Conservation (phyloP, 2,113 vertebrate genomes). For the Scortum barcoo region DNA sequence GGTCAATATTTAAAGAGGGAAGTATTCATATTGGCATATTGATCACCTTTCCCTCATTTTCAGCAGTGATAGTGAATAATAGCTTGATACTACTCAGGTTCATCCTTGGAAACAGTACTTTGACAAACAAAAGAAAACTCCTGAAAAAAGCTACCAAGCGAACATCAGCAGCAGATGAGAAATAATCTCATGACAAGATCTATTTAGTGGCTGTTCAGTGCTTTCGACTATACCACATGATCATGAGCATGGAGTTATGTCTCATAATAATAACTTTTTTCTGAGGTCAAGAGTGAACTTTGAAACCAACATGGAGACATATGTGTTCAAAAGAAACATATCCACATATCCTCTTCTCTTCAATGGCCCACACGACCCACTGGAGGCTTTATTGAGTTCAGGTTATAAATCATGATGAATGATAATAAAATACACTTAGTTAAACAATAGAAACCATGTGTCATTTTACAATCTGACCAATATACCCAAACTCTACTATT, state of each 20-base stretch:
- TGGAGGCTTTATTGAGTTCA: not conserved
- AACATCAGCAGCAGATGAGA: not conserved
- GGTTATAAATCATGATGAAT: not conserved
- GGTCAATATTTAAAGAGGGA: too few species aligned
- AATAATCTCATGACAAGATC: not conserved
- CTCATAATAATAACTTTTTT: not conserved
- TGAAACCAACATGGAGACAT: not conserved
- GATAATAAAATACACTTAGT: not conserved
- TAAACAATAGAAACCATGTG: not conserved
- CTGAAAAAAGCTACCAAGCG: too few species aligned
- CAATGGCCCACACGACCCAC: not conserved
- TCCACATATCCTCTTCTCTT: not conserved
- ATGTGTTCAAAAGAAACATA: not conserved
- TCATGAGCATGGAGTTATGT: not conserved
- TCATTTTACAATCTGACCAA: not conserved
- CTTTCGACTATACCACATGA: not conserved
- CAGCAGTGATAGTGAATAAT: not conserved
- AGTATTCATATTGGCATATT: too few species aligned
- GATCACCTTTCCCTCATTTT: too few species aligned
- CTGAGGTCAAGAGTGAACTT: not conserved
- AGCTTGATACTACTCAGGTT: not conserved
- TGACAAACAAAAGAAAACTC: not conserved
- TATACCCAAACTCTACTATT: not conserved
- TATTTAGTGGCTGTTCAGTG: not conserved
- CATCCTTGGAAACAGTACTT: not conserved